Base-by-base conservation (phyloP, 2,113 vertebrate genomes). In the Aegypius monachus region DNA sequence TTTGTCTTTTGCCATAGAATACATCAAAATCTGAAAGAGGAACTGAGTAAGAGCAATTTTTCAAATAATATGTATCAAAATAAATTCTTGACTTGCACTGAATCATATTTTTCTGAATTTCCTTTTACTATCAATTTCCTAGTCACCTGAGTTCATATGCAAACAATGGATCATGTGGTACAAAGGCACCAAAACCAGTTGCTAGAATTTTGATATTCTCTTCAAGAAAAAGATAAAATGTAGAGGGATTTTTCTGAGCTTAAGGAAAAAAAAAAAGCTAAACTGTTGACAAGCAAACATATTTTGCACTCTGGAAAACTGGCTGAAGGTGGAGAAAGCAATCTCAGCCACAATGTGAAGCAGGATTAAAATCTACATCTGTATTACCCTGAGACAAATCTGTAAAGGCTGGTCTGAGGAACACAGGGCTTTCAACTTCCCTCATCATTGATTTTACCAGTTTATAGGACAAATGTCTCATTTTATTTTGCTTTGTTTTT, bases 291-390 rank as follows among this genome's bases (percentile, higher is more conserved):
- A 48, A 32, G 68, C 10, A 90, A 87, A 50, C 10, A 72, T 43
- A 32, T 13, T 92, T 95, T 93, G 62, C 63, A 63, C 38, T 83
- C 16, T 67, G 17, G 20, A 63, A 77, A 90, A 94, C 16, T 73
- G 36, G 25, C 67, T 90, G 78, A 81, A 47, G 31, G 14, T 53
- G 66, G 20, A 62, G 65, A 93, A 94, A 75, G 58, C 70, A 93
- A 93, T 81, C 59, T 80, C 27, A 38, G 80, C 62, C 50, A 86
- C 92, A 96, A 77, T 42, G 84, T 52, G 92, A 96, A 90, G 75
- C 40, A 88, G 74, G 73, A 96, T 95, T 96, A 96, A 95, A 95
- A 87, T 74, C n/a, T 40, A 52, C 48, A 77, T 77, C 43, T 86
- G 2, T 55, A 88, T 77, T 86, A 78, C 7, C 23, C n/a, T 36